phyloP scores from a whole-genome alignment of 2,113 vertebrate species.

The Neotoma lepida region DNA sequence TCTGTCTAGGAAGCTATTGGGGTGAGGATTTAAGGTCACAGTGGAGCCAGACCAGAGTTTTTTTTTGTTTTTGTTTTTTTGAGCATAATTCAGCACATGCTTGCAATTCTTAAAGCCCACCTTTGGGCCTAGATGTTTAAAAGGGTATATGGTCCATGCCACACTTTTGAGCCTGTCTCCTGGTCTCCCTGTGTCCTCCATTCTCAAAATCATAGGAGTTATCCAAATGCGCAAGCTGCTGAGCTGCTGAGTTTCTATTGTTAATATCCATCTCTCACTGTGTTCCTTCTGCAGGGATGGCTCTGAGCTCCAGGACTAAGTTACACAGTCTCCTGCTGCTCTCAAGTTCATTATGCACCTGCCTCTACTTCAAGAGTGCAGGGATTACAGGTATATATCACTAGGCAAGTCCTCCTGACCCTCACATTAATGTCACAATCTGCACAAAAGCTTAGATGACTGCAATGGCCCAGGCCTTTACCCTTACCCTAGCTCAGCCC shows the following conservation, averaged over 20 bases:
- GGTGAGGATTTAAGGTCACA: background rate
- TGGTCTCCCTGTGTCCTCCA: background rate
- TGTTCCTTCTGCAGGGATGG: too few species aligned
- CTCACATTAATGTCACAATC: background rate
- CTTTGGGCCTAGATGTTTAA: background rate
- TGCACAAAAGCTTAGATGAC: background rate
- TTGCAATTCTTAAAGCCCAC: background rate
- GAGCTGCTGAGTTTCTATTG: too few species aligned
- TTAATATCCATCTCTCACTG: too few species aligned
- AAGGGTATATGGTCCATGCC: background rate
- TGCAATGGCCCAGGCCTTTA: background rate
- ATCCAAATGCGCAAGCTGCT: background rate
- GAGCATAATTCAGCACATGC: background rate
- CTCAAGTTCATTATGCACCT: background rate
- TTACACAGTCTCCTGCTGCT: background rate
- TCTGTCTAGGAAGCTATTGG: background rate
- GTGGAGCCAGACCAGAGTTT: background rate
- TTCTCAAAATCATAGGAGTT: background rate
- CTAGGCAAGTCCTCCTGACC: background rate
- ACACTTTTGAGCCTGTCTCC: background rate
- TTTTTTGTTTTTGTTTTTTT: background rate
- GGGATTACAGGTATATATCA: background rate
- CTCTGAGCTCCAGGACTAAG: too few species aligned
- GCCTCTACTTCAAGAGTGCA: background rate
- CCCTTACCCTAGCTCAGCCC: background rate